Base-by-base conservation (phyloP, 2,888 invertebrate species). In the Gisinianus flammeolus region DNA sequence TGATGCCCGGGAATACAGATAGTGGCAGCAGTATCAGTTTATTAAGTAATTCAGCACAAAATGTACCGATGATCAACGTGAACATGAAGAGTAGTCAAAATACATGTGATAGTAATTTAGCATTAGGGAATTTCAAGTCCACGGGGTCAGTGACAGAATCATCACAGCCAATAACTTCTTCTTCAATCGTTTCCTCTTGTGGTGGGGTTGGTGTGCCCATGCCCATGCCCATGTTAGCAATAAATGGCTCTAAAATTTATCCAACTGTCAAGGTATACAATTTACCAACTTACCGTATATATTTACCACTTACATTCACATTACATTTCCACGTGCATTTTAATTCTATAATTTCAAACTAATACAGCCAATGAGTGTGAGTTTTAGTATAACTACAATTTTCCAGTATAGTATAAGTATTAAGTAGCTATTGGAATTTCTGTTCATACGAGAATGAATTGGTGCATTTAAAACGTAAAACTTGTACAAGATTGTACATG, bases 181-280 rank as follows among this genome's bases (percentile, higher is more conserved):
- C 44, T 2, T 19, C 44, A 44, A 44, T 19, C 44, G 2, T 19
- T 44, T 6, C 44, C 19, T 19, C 12, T 44, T 44, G 3, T 4
- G 66, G n/a, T n/a, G n/a, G n/a, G n/a, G n/a, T n/a, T n/a, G n/a
- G n/a, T n/a, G n/a, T n/a, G n/a, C n/a, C 66, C 30, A 28, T 16
- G 1, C 0, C 66, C 24, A 71, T 12, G 24, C n/a, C 71, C 24
- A 22, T 19, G 8, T 19, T 19, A 8, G 67, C 74, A 58, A 56
- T 33, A 16, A 82, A 80, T 79, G 79, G 81, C 31, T 75, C 79
- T 12, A 83, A 83, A 80, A 30, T 80, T 1, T 83, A 81, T 35
- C 83, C 83, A 33, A 81, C 81, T 76, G 81, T 83, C 31, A 83
- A 83, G 80, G 83, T 83, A 67, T n/a, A 6, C 16, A 44, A 44